Evolutionary conservation across 2,888 invertebrate genomes (phyloP), one percentile per base, ranked within the genome.

Genomic region (Metalampra italica): DNA sequence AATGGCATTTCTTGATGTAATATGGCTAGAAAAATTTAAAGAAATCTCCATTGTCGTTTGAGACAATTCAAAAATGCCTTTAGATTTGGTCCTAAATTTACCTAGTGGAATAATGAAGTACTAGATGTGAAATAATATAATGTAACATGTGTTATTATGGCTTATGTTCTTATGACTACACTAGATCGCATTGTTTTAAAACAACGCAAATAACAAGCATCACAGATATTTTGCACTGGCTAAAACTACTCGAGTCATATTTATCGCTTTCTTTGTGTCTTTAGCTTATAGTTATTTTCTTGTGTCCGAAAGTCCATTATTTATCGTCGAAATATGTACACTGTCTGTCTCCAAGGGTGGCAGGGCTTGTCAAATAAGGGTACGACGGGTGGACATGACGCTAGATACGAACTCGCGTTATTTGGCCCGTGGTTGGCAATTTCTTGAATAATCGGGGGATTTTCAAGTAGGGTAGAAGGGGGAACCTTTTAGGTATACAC

Each of bases 361-460:
- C 57, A 62, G 63, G 66, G 63, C 53, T 49, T 60, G 59, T 57
- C 51, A 53, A 57, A 55, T 57, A 64, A 61, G 52, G 55, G 60
- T 53, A 57, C 55, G 67, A 57, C 55, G 67, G 68, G 62, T 48
- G 57, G 64, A 68, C 56, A 66, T 64, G 62, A 64, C 64, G 60
- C 64, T 68, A 73, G 73, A 71, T 75, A 73, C 45, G 15, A 39
- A 39, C 14, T 13, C 39, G 63, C 60, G 72, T 66, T 68, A 71
- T 75, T 75, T 65, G 63, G 66, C 66, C 60, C 60, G 61, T 63
- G 70, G 67, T 60, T 61, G 67, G 72, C 77, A 75, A 78, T 82
- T 81, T 79, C 82, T 82, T 82, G 72, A 82, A 78, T 78, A 69
- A 77, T 67, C 62, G 57, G 58, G 66, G 60, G 44, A 57, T 62